Percentiles rank a stretch among this genome's conserved stretches.
Evolutionary conservation across 1,140 invertebrate species (phyloP).

Genomic region (Panagrolaimus sp.): DNA sequence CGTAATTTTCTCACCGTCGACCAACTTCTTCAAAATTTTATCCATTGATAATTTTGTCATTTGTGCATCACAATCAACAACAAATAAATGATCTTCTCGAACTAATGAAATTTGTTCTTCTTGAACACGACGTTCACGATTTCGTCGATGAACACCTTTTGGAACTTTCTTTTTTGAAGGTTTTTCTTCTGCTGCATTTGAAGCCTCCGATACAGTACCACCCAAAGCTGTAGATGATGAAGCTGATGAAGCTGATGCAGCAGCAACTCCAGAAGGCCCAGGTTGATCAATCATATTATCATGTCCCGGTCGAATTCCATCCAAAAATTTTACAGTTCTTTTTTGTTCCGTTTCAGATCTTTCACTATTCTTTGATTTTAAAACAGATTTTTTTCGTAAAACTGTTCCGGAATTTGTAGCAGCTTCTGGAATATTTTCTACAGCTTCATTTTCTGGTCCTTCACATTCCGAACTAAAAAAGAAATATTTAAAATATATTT

Average conservation of each 20-base stretch:
- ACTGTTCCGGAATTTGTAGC: neutral
- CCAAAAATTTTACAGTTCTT: conserved; percentile 31
- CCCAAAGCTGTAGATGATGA: neutral
- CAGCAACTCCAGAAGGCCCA: neutral
- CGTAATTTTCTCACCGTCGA: conserved; percentile 17
- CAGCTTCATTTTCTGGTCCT: neutral
- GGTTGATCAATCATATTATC: neutral
- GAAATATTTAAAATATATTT: conserved; percentile 22
- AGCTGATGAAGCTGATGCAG: neutral
- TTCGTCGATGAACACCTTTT: neutral
- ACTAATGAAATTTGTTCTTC: neutral
- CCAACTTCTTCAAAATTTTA: conserved; percentile 19
- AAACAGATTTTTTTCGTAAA: neutral
- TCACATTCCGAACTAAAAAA: conserved; percentile 21
- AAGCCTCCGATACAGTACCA: neutral
- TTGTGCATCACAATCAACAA: neutral
- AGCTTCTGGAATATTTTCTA: conserved; percentile 6
- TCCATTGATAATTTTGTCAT: conserved; percentile 3
- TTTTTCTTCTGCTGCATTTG: neutral
- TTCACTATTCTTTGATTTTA: conserved; percentile 2
- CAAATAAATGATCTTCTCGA: neutral
- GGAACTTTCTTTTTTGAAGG: neutral
- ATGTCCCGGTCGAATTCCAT: conserved; percentile 34
- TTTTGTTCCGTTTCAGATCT: conserved; percentile 13
- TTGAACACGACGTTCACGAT: neutral